Conservation (phyloP, 1,140 invertebrate genomes). For the Ephestia elutella region DNA sequence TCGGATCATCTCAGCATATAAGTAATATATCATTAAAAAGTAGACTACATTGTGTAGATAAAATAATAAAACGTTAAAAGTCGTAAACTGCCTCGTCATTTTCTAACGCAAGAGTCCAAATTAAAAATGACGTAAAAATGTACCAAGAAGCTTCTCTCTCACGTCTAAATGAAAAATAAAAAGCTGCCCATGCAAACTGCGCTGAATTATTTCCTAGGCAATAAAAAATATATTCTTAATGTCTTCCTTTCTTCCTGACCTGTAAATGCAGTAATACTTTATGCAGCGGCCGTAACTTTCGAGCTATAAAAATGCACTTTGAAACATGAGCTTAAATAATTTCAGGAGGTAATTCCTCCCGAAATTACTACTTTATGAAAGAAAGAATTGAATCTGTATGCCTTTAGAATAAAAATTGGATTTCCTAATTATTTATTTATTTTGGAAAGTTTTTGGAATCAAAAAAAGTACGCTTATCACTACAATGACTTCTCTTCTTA, state of each 20-base stretch:
- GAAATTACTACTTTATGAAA: neutral
- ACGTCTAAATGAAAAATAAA: neutral
- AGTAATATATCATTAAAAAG: no score
- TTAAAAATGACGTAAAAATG: neutral
- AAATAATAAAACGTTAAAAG: no score
- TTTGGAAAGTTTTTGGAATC: no score
- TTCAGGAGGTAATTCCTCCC: neutral
- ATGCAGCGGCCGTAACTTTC: neutral
- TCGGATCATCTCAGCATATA: no score
- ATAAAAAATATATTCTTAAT: conserved; percentile 4
- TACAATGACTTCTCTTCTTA: no score
- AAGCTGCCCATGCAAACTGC: neutral
- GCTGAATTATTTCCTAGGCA: conserved; percentile 1
- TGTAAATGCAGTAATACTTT: conserved; percentile 5
- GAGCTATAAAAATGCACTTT: neutral
- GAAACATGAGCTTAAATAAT: neutral
- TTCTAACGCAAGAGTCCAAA: neutral
- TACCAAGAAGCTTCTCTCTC: neutral
- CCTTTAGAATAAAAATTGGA: neutral
- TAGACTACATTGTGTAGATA: no score
- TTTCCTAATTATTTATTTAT: no score
- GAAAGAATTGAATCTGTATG: neutral
- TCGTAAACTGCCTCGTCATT: no score
- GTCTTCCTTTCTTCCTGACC: neutral
- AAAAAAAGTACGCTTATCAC: no score